Percentiles rank a stretch among this genome's conserved stretches.
Conservation (phyloP, 2,113 vertebrate species). For the Balaeniceps rex region DNA sequence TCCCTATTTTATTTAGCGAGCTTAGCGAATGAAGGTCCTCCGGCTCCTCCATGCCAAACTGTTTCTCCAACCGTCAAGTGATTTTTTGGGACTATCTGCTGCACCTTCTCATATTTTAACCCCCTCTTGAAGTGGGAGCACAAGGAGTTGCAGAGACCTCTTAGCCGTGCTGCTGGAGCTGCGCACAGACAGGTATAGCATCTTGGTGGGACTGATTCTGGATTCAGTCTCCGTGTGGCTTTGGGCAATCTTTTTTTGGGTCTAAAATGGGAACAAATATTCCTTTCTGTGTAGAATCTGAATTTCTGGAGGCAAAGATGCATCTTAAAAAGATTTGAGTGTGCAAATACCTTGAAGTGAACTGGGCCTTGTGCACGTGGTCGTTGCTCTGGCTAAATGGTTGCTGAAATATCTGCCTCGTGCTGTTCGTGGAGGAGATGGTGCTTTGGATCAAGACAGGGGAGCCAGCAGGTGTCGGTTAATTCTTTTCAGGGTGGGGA, state of each 20-base stretch:
- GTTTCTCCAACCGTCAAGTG: not conserved
- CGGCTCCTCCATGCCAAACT: not conserved
- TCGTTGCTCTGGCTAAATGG: not conserved
- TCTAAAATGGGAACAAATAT: not conserved
- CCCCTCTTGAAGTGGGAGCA: not conserved
- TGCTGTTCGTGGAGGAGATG: no score
- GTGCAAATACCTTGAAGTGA: not conserved
- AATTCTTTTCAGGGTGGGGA: not conserved
- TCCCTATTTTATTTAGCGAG: not conserved
- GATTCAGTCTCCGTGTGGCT: not conserved
- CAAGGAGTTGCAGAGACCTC: not conserved
- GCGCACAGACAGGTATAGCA: not conserved
- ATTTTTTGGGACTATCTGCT: not conserved
- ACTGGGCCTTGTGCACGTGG: not conserved
- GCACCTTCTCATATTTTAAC: not conserved
- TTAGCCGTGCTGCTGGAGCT: not conserved
- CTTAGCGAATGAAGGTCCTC: not conserved
- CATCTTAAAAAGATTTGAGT: not conserved
- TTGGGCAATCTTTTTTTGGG: not conserved
- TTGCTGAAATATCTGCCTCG: not conserved
- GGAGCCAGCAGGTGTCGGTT: not conserved
- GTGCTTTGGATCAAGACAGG: not conserved
- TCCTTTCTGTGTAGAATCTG: not conserved
- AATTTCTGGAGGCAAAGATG: not conserved
- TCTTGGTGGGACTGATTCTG: not conserved